Percentiles rank a stretch among this genome's conserved stretches.
Conservation (phyloP, 1,140 invertebrate species). For the Microplitis mediator region DNA sequence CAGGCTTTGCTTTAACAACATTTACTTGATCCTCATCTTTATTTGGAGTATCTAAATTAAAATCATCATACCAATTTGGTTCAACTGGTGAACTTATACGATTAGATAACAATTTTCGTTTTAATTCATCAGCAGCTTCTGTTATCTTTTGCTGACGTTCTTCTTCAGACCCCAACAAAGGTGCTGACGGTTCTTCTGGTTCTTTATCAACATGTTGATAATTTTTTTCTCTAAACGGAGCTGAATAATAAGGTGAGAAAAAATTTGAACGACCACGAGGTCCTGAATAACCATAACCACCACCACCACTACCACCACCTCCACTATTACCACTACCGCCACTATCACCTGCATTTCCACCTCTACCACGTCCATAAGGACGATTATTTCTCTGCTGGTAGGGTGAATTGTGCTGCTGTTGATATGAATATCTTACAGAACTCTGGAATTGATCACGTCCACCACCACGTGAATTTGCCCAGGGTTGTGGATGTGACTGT, state of each 20-base stretch:
- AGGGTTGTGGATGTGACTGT: not conserved
- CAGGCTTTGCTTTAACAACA: conserved; percentile 32
- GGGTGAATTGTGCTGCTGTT: not conserved
- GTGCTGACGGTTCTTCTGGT: conserved; percentile 28
- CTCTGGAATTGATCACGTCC: conserved; percentile 1
- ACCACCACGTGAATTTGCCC: not conserved
- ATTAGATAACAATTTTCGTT: conserved; percentile 40
- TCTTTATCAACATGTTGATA: not conserved
- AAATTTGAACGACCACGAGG: not conserved
- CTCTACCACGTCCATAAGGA: not conserved
- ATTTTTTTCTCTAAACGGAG: not conserved
- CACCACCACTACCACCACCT: not conserved
- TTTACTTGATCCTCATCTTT: not conserved
- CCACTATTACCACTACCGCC: not conserved
- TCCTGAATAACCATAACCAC: not conserved
- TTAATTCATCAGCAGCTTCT: conserved; percentile 53
- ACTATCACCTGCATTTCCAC: not conserved
- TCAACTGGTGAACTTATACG: conserved; percentile 3
- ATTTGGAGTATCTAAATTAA: not conserved
- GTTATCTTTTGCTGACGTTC: conserved; percentile 54
- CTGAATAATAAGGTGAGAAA: not conserved
- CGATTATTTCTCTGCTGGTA: not conserved
- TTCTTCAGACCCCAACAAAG: conserved; percentile 53
- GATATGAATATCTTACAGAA: not conserved
- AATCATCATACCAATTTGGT: conserved; percentile 12